Conservation (phyloP, 2,113 vertebrate genomes). For the Diadophis punctatus region DNA sequence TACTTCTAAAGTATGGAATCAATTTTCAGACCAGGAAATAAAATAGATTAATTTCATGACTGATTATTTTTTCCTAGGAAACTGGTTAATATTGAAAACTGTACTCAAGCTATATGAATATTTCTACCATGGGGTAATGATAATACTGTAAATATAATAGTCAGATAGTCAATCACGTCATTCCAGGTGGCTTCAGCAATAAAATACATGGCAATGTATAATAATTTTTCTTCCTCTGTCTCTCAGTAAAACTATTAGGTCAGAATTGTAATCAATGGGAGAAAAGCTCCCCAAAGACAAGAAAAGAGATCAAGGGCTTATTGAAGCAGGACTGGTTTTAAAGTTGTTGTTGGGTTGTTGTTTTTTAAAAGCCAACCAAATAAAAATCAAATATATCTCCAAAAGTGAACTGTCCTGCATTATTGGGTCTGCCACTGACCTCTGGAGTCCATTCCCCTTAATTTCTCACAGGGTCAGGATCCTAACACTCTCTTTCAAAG, state of each 20-base stretch:
- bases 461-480: background rate
- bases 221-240: background rate
- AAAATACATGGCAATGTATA: background rate
- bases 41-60: fast-evolving
- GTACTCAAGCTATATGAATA: background rate
- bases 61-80: background rate
- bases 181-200: background rate
- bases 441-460: background rate
- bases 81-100: background rate
- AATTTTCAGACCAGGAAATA: background rate
- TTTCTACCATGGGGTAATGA: background rate
- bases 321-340: background rate
- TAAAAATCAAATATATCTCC: background rate
- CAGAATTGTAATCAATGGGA: background rate
- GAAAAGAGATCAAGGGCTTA: background rate
- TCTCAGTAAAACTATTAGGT: background rate
- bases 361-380: background rate
- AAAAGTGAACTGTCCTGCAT: background rate
- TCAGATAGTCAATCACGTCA: background rate
- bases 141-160: background rate
- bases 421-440: background rate
- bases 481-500: background rate
- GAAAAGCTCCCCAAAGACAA: background rate
- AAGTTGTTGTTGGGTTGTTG: background rate
- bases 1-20: constrained; percentile 8